phyloP scores from a whole-genome alignment of 64 coral and sea anemone genomes.

The Montipora efflorescens region DNA sequence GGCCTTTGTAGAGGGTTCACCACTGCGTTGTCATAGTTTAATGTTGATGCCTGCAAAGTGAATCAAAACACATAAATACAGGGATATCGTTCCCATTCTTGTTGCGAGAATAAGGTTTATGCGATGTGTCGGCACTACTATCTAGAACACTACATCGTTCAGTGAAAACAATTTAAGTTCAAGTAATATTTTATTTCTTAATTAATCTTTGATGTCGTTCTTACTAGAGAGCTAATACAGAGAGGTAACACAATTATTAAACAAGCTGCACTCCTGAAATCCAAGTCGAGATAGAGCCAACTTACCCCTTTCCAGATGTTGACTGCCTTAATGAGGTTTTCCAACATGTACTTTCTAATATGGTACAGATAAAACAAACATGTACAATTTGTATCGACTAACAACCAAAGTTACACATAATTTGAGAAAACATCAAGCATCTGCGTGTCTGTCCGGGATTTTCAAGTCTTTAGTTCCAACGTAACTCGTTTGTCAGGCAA shows the following conservation, averaged over 20 bases:
- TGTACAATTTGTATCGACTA: constrained; percentile 1
- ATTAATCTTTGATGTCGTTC: not conserved
- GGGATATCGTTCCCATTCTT: not conserved
- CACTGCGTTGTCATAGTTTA: not conserved
- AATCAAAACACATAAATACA: constrained; percentile 3
- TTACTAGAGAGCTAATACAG: not conserved
- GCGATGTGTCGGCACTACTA: not conserved
- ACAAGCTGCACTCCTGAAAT: not conserved
- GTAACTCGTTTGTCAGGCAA: not conserved
- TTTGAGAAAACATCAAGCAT: not conserved
- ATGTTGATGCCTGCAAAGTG: not conserved
- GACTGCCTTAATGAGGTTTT: not conserved
- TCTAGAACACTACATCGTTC: not conserved
- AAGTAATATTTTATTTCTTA: not conserved
- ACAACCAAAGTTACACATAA: not conserved
- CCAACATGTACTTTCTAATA: not conserved
- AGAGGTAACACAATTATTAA: not conserved
- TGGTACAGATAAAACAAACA: not conserved
- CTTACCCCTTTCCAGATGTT: not conserved
- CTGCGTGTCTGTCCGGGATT: not conserved
- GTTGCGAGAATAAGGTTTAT: not conserved
- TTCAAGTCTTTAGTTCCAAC: not conserved
- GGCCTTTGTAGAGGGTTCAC: not conserved
- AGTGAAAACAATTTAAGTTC: not conserved
- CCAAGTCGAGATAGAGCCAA: not conserved